Evolutionary conservation across 1,140 invertebrate species (phyloP).

Genomic region (Drosophila pandora): DNA sequence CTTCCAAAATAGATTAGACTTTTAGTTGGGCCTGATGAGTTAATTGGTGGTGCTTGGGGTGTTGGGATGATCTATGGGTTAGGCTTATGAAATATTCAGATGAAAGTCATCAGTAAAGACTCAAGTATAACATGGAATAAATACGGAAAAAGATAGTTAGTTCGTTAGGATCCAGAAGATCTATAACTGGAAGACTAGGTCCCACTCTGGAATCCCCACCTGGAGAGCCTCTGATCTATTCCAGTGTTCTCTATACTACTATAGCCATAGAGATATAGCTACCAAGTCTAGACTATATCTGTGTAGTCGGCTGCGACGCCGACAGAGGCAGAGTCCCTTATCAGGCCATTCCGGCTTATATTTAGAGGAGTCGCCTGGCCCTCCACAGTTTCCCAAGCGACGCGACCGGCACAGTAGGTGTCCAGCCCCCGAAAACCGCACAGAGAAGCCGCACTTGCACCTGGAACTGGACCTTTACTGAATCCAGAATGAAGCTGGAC

Average conservation of each 20-base stretch:
- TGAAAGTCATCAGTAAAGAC: too few relatives aligned
- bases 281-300: constrained; percentile 6
- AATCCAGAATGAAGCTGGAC: constrained; percentile 60
- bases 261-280: constrained; percentile 20
- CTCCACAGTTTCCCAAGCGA: constrained; percentile 57
- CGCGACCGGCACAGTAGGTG: constrained; percentile 25
- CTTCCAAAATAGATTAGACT: not conserved
- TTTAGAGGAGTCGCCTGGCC: constrained; percentile 54
- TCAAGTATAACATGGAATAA: too few relatives aligned
- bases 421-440: constrained; percentile 5
- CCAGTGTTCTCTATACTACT: too few relatives aligned
- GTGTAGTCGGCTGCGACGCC: constrained; percentile 21
- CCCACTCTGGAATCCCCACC: not conserved
- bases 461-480: not conserved
- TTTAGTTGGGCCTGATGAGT: not conserved
- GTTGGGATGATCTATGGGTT: not conserved
- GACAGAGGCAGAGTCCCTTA: constrained; percentile 20
- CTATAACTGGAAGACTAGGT: too few relatives aligned
- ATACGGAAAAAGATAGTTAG: too few relatives aligned
- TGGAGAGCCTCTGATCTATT: constrained; percentile 15
- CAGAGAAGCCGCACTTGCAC: not conserved
- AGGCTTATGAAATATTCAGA: too few relatives aligned
- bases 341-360: constrained; percentile 49
- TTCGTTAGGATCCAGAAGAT: too few relatives aligned
- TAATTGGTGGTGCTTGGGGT: too few relatives aligned